Evolutionary conservation across 2,113 vertebrate species (phyloP).

Genomic region (Chunga burmeisteri): DNA sequence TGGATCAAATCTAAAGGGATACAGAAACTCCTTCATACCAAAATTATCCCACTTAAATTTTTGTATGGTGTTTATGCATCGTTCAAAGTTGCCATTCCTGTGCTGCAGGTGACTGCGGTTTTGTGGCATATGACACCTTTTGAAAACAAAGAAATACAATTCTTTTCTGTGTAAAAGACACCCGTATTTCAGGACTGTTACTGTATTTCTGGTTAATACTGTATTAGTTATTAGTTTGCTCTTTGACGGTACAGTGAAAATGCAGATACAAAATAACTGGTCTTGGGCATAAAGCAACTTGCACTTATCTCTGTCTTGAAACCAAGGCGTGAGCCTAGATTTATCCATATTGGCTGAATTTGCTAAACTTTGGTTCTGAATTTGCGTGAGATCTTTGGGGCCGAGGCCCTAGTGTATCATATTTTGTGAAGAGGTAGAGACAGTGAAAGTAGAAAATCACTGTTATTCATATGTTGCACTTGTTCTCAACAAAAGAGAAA

Average conservation of each 20-base stretch:
- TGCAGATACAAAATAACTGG: neutral
- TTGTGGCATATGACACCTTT: neutral
- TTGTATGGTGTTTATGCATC: neutral
- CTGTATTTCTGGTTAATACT: neutral
- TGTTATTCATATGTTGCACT: neutral
- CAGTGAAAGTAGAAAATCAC: neutral
- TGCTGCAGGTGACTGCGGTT: neutral
- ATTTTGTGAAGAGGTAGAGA: neutral
- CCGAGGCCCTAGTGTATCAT: neutral
- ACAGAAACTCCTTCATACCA: neutral
- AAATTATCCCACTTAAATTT: neutral
- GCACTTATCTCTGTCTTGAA: neutral
- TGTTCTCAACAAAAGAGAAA: neutral
- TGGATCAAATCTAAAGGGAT: neutral
- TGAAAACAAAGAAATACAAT: neutral
- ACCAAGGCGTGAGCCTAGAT: neutral
- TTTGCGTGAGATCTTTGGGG: neutral
- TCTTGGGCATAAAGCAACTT: neutral
- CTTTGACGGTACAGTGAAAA: neutral
- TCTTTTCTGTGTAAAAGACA: neutral
- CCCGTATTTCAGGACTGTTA: neutral
- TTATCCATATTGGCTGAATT: neutral
- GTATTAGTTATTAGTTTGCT: neutral
- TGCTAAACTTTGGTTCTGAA: neutral
- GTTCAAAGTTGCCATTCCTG: neutral